Conservation (phyloP, 2,113 vertebrate species). For the Shinisaurus crocodilurus region DNA sequence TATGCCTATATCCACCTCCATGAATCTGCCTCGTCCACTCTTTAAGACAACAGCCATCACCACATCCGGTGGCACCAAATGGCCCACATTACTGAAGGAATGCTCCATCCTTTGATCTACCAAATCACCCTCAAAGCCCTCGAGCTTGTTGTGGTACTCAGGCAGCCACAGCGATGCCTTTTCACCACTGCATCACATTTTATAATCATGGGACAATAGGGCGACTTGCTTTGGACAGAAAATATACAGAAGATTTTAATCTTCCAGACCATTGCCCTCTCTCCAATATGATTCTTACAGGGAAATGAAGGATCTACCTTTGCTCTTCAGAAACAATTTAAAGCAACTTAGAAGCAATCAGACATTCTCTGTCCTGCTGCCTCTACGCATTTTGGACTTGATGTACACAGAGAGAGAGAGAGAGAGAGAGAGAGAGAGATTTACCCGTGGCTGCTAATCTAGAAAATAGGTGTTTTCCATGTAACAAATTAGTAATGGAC, state of each 20-base stretch:
- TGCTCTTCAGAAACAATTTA: background rate
- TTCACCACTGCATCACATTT: background rate
- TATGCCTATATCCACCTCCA: no score
- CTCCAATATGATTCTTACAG: background rate
- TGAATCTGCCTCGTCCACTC: no score
- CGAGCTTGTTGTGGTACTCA: no score
- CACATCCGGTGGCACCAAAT: no score
- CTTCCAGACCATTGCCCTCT: background rate
- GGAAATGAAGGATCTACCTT: no score
- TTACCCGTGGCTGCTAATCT: background rate
- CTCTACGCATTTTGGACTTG: background rate
- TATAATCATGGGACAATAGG: background rate
- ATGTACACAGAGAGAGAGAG: rapidly evolving
- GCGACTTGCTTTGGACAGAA: background rate
- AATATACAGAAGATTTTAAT: no score
- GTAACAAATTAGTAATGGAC: background rate
- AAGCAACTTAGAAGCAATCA: background rate
- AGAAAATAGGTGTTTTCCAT: background rate
- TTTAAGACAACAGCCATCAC: no score
- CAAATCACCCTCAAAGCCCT: no score
- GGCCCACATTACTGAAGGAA: no score
- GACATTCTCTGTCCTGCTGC: background rate
- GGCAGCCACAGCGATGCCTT: no score
- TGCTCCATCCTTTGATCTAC: no score
- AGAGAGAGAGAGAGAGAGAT: background rate